A percentile compares a stretch with the other conserved stretches of the same genome.
Conservation (phyloP, 2,113 vertebrate genomes). For the Propithecus coquereli region DNA sequence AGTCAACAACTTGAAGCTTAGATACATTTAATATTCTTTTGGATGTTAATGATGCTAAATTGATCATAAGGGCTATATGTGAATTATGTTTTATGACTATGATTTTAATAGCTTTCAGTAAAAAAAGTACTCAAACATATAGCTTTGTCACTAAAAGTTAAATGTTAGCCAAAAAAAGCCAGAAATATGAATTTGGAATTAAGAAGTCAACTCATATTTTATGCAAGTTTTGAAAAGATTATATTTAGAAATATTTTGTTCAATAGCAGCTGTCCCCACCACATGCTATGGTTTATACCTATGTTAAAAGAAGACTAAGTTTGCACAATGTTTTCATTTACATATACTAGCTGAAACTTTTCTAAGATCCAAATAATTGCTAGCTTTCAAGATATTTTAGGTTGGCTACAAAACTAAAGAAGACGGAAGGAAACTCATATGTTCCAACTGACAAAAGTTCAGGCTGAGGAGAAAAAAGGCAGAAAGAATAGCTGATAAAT, state of each 20-base stretch:
- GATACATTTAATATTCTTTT: slow-evolving; percentile 34
- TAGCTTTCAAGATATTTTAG: slow-evolving; percentile 53
- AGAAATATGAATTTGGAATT: neutral
- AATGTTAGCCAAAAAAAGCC: slow-evolving; percentile 3
- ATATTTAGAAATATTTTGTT: neutral
- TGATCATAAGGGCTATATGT: neutral
- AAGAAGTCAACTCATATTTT: slow-evolving; percentile 19
- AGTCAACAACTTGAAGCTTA: neutral
- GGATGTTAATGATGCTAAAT: neutral
- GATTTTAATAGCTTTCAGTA: neutral
- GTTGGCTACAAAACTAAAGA: slow-evolving; percentile 47
- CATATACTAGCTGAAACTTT: neutral
- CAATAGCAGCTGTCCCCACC: neutral
- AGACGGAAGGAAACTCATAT: neutral
- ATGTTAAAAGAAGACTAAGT: neutral
- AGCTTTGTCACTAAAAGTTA: slow-evolving; percentile 45
- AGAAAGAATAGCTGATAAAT: neutral
- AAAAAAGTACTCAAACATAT: slow-evolving; percentile 17
- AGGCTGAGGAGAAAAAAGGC: slow-evolving; percentile 24
- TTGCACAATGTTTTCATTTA: neutral
- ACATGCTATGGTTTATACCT: neutral
- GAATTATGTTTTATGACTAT: slow-evolving; percentile 33
- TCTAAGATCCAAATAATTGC: neutral
- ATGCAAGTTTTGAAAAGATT: slow-evolving; percentile 22
- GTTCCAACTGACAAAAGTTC: slow-evolving; percentile 12